These are phyloP conservation scores for Piliocolobus tephrosceles DNA, from an alignment of 2,113 vertebrate genomes.

Conservation along the genomic window DNA sequence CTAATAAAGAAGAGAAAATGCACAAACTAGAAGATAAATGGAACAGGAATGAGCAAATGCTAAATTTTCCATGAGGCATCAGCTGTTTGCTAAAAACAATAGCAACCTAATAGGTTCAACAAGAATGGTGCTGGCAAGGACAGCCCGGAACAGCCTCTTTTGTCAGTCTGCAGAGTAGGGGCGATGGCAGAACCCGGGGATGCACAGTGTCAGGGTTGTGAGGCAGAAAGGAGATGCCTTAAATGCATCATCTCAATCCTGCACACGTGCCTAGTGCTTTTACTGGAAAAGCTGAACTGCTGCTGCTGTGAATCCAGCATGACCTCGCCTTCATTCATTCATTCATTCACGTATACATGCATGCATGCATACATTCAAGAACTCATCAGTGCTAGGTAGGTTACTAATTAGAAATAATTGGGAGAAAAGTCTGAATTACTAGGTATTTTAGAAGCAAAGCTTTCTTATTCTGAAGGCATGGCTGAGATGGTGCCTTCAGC, in stretches of 20 bases:
- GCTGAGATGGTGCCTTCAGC: fast-evolving
- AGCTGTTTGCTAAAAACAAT: conserved; percentile 34
- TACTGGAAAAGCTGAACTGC: not conserved
- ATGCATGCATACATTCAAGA: not conserved
- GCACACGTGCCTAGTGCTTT: not conserved
- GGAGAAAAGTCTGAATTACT: not conserved
- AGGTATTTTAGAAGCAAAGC: not conserved
- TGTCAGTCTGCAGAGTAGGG: not conserved
- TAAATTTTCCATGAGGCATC: not conserved
- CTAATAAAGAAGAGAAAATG: not conserved
- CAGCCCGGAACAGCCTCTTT: not conserved
- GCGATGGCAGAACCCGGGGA: fast-evolving
- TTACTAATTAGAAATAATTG: not conserved
- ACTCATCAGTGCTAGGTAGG: fast-evolving
- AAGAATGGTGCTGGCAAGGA: not conserved
- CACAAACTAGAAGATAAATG: not conserved
- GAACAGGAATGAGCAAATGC: not conserved
- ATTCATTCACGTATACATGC: too few species aligned
- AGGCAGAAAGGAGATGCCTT: not conserved
- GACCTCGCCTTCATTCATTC: not conserved
- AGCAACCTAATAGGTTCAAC: not conserved
- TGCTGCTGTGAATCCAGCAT: not conserved
- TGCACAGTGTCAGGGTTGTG: fast-evolving
- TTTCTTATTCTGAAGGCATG: not conserved
- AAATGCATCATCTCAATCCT: fast-evolving